These are phyloP conservation scores for Macquaria australasica DNA, from an alignment of 2,113 vertebrate genomes.

Conservation along the genomic window DNA sequence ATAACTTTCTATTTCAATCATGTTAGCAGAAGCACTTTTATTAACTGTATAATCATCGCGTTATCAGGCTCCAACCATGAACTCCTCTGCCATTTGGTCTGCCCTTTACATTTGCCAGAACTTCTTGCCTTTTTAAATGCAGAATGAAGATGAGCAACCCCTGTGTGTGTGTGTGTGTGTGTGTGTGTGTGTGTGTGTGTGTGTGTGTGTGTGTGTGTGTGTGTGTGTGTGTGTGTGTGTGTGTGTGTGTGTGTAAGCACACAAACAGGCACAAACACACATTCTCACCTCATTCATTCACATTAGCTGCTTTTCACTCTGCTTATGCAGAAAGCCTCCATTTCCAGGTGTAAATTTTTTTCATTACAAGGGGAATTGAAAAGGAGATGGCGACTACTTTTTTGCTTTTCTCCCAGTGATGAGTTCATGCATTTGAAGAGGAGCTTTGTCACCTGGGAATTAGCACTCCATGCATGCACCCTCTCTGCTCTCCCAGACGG, in stretches of 20 bases:
- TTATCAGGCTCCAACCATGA: slow-evolving; percentile 52
- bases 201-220: slow-evolving; percentile 1
- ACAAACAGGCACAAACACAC: slow-evolving; percentile 58
- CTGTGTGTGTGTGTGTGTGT: background rate
- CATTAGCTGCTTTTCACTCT: slow-evolving; percentile 73
- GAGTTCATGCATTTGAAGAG: slow-evolving; percentile 86
- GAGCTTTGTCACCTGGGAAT: slow-evolving; percentile 85
- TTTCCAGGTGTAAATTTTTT: slow-evolving; percentile 83
- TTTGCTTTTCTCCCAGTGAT: slow-evolving; percentile 76
- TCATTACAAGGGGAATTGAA: slow-evolving; percentile 84
- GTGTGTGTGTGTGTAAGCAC: slow-evolving; percentile 4
- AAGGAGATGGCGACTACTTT: slow-evolving; percentile 73
- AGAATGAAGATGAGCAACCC: slow-evolving; percentile 41
- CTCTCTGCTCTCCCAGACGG: slow-evolving; percentile 69
- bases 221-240: slow-evolving; percentile 2
- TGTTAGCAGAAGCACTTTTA: slow-evolving; percentile 19
- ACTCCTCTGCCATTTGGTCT: slow-evolving; percentile 63
- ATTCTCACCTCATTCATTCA: slow-evolving; percentile 66
- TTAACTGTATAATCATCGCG: slow-evolving; percentile 43
- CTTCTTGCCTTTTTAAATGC: slow-evolving; percentile 62
- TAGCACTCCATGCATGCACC: slow-evolving; percentile 81
- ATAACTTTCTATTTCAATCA: slow-evolving; percentile 19
- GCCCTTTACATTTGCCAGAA: slow-evolving; percentile 63
- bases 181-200: slow-evolving; percentile 2
- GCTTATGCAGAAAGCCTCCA: slow-evolving; percentile 77